These are phyloP conservation scores for Taxidea taxus DNA, from an alignment of 2,113 vertebrate species.

Conservation along the genomic window DNA sequence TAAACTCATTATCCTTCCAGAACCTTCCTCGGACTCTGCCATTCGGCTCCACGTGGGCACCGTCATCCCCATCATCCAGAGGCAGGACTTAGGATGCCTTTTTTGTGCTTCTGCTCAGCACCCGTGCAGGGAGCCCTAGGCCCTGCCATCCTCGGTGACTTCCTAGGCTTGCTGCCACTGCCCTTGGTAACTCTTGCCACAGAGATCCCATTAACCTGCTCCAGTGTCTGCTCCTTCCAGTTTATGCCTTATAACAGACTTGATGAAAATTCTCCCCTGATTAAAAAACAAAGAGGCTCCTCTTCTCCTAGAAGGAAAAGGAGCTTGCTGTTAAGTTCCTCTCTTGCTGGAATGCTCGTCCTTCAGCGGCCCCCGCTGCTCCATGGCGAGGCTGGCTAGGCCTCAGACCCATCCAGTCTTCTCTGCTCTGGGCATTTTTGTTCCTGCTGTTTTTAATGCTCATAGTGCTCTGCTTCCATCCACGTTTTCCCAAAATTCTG, in stretches of 20 bases:
- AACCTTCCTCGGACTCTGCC: neutral
- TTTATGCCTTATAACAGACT: neutral
- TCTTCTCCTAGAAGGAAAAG: neutral
- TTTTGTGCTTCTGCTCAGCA: neutral
- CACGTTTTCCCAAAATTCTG: neutral
- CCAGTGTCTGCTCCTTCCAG: neutral
- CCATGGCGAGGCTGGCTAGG: neutral
- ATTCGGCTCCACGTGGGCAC: rapidly evolving
- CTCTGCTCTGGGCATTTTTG: neutral
- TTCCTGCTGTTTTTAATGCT: neutral
- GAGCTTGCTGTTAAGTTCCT: neutral
- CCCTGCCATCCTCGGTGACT: rapidly evolving
- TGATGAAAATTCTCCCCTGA: neutral
- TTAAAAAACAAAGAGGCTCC: neutral
- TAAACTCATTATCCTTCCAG: neutral
- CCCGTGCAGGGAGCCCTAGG: rapidly evolving
- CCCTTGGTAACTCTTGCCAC: neutral
- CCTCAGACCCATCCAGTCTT: neutral
- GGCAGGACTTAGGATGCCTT: rapidly evolving
- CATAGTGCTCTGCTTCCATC: neutral
- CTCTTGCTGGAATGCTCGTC: neutral
- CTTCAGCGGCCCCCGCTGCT: neutral
- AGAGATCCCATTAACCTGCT: neutral
- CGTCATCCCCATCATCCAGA: rapidly evolving
- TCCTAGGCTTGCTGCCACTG: neutral